Conservation (phyloP, 2,888 invertebrate genomes). For the Rotaria magnacalcarata region DNA sequence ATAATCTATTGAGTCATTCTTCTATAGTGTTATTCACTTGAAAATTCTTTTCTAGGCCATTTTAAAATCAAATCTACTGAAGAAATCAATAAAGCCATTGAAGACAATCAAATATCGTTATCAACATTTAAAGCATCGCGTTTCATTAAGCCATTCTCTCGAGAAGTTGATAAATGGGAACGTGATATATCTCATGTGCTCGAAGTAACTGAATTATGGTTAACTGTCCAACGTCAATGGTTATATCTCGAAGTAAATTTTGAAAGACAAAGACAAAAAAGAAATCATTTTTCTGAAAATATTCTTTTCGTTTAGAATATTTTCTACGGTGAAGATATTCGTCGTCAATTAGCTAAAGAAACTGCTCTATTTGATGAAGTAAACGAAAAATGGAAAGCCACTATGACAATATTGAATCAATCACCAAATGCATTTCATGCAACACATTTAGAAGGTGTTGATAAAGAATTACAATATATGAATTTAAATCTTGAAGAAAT, state of each 20-base stretch:
- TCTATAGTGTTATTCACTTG: no score
- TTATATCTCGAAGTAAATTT: conserved; percentile 69
- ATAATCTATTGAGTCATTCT: no score
- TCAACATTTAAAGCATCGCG: conserved; percentile 79
- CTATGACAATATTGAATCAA: conserved; percentile 62
- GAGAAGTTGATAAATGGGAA: conserved; percentile 80
- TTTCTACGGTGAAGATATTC: conserved; percentile 78
- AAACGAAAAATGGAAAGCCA: conserved; percentile 69
- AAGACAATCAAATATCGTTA: conserved; percentile 77
- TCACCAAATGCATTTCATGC: conserved; percentile 59
- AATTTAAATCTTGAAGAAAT: conserved; percentile 73
- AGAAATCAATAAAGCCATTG: conserved; percentile 73
- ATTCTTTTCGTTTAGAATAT: conserved; percentile 65
- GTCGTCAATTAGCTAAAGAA: conserved; percentile 71
- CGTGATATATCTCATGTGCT: conserved; percentile 73
- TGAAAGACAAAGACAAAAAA: background rate
- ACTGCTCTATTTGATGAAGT: conserved; percentile 71
- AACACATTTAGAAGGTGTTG: conserved; percentile 58
- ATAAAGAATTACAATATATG: conserved; percentile 67
- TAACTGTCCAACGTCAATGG: conserved; percentile 79
- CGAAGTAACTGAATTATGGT: conserved; percentile 74
- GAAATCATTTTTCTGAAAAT: no score
- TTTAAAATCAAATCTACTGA: conserved; percentile 63
- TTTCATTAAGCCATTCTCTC: conserved; percentile 76
- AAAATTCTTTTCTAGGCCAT: conserved; percentile 9